Evolutionary conservation across 2,797 vertebrate species (phyloP).

Genomic region (Mormyrops boulengeri): DNA sequence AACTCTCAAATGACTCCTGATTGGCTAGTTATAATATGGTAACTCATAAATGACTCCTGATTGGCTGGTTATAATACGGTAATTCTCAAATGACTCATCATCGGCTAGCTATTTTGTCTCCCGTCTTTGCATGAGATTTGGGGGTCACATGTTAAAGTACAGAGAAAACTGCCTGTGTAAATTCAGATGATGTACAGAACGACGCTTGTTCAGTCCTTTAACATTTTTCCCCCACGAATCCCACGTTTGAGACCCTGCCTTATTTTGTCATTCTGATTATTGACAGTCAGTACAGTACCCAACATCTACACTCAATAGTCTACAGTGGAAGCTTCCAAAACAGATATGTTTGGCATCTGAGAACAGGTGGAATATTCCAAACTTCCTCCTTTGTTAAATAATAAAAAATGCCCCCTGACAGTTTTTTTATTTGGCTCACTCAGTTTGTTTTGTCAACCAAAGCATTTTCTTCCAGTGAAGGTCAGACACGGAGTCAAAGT

Average conservation of each 20-base stretch:
- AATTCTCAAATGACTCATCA: not conserved
- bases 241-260: not conserved
- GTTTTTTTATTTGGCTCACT: not conserved
- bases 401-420: not conserved
- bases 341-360: not conserved
- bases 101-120: not conserved
- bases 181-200: constrained; percentile 1
- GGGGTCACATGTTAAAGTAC: constrained; percentile 3
- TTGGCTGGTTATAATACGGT: not conserved
- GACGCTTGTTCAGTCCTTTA: constrained; percentile 7
- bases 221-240: not conserved
- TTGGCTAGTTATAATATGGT: not conserved
- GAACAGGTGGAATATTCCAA: constrained; percentile 5
- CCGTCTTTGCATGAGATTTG: not conserved
- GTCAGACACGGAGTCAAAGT: not conserved
- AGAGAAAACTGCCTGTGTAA: not conserved
- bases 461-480: constrained; percentile 5
- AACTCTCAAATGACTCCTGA: not conserved
- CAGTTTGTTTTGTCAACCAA: not conserved
- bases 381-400: constrained; percentile 10
- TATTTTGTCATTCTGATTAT: constrained; percentile 5
- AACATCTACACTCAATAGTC: not conserved
- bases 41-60: not conserved
- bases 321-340: constrained; percentile 7
- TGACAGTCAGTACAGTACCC: not conserved